Conservation (phyloP, 2,113 vertebrate genomes). For the Ardeotis arabs region DNA sequence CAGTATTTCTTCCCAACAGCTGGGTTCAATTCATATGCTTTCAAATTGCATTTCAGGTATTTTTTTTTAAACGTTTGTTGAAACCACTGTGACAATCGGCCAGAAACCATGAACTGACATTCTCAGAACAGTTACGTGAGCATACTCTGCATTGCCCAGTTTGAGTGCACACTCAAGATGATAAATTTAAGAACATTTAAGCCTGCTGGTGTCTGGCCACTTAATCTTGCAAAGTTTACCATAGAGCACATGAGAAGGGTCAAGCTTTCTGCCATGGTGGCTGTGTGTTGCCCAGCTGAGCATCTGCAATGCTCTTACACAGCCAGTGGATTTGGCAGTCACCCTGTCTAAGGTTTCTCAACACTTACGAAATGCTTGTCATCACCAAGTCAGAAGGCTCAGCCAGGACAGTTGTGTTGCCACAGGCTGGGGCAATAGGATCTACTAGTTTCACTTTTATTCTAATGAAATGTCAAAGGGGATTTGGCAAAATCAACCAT, state of each 20-base stretch:
- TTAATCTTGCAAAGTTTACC: background rate
- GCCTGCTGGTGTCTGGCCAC: background rate
- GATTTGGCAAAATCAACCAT: background rate
- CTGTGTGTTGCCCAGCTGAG: background rate
- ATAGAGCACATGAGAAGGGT: rapidly evolving
- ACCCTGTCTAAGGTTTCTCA: background rate
- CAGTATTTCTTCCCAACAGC: background rate
- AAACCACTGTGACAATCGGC: background rate
- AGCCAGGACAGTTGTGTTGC: background rate
- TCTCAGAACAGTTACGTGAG: background rate
- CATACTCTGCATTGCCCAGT: no score
- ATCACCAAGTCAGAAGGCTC: background rate
- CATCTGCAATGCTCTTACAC: background rate
- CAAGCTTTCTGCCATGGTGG: background rate
- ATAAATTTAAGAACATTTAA: background rate
- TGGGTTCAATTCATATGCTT: background rate
- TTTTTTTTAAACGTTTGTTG: background rate
- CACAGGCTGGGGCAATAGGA: background rate
- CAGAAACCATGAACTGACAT: background rate
- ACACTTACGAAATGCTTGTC: background rate
- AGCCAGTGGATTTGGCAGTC: background rate
- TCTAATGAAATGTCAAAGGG: background rate
- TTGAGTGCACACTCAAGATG: background rate
- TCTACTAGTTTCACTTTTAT: background rate
- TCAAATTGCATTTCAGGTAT: background rate